A percentile compares a stretch with the other conserved stretches of the same genome.
These are phyloP conservation scores for Hiodon tergisus DNA, from an alignment of 2,113 vertebrate species.

Conservation along the genomic window DNA sequence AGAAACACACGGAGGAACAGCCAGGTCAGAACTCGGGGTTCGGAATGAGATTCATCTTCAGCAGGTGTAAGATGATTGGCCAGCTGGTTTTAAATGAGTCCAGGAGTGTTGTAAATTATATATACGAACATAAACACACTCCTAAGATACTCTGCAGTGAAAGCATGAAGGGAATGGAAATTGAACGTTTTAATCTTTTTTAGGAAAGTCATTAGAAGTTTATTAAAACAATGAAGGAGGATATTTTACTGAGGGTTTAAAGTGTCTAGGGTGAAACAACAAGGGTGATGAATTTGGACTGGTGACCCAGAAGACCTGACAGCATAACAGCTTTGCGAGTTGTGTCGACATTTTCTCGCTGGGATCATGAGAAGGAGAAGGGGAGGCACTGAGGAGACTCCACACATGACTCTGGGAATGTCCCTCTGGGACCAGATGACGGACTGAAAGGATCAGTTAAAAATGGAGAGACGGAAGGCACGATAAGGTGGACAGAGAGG, in stretches of 20 bases:
- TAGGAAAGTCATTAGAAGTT: not conserved
- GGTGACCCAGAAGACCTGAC: not conserved
- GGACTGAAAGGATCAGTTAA: not conserved
- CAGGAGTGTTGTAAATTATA: too few relatives aligned
- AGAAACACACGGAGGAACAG: not conserved
- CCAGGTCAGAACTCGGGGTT: not conserved
- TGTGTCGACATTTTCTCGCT: not conserved
- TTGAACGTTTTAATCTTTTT: not conserved
- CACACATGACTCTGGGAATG: not conserved
- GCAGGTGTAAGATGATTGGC: not conserved
- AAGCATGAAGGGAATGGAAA: too few relatives aligned
- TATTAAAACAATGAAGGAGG: not conserved
- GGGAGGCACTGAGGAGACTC: not conserved
- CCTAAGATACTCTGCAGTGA: too few relatives aligned
- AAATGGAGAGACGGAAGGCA: not conserved
- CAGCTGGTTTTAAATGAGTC: too few relatives aligned
- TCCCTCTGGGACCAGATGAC: not conserved
- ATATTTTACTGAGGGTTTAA: not conserved
- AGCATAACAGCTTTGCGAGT: not conserved
- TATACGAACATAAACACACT: too few relatives aligned
- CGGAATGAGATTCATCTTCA: not conserved
- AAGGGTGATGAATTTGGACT: not conserved
- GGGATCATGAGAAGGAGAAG: constrained; percentile 6
- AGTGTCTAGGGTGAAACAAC: not conserved
- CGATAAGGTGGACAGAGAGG: not conserved